phyloP scores from a whole-genome alignment of 2,113 vertebrate species.

The Penelope pileata region DNA sequence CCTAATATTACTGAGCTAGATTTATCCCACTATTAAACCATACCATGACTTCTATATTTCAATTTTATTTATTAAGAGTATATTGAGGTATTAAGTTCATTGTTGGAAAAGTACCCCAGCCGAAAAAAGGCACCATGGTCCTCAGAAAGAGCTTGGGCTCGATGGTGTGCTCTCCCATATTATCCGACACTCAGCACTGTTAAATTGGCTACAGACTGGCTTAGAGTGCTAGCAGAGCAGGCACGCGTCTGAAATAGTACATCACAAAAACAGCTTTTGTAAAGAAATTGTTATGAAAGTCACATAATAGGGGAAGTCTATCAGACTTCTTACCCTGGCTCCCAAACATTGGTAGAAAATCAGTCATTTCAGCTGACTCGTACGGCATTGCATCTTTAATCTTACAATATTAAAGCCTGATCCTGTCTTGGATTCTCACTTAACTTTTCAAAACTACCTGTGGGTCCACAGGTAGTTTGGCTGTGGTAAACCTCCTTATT shows the following conservation, averaged over 20 bases:
- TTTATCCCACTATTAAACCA: background rate
- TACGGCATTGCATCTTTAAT: fast-evolving
- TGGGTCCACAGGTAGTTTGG: background rate
- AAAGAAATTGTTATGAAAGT: background rate
- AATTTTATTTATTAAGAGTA: too few species aligned
- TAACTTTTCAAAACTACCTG: background rate
- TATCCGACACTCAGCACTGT: too few species aligned
- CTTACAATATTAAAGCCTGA: background rate
- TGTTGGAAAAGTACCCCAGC: background rate
- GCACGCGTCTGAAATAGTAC: background rate
- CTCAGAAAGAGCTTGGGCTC: too few species aligned
- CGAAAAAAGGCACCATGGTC: background rate
- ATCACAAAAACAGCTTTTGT: background rate
- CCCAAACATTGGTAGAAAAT: background rate
- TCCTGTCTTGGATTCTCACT: background rate
- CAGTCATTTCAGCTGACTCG: background rate
- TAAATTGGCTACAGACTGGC: background rate
- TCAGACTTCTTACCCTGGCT: background rate
- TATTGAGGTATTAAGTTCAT: background rate
- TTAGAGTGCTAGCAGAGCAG: background rate
- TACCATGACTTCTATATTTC: too few species aligned
- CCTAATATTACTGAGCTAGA: background rate
- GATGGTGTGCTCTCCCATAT: background rate
- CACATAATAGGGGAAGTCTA: background rate
- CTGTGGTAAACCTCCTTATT: background rate